phyloP scores from a whole-genome alignment of 2,888 invertebrate species.

The Diloba caeruleocephala region DNA sequence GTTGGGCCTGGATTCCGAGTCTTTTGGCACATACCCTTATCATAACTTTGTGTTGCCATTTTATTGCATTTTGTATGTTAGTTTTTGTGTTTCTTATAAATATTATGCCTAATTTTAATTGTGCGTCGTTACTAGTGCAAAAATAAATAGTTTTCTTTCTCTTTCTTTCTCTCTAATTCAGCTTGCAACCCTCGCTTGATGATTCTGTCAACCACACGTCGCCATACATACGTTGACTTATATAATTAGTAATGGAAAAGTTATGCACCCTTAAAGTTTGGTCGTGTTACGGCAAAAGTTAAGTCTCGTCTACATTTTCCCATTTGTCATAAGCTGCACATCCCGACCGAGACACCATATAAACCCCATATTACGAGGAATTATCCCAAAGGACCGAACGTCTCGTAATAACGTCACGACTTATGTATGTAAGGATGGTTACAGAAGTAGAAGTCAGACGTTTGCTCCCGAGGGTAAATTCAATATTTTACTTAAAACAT shows the following conservation, averaged over 20 bases:
- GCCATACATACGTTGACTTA: conserved; percentile 16
- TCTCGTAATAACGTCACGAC: conserved; percentile 62
- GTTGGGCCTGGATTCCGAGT: no score
- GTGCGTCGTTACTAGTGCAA: no score
- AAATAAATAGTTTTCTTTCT: no score
- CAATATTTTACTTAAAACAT: conserved; percentile 57
- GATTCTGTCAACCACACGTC: neutral
- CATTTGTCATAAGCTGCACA: conserved; percentile 73
- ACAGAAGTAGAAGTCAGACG: conserved; percentile 47
- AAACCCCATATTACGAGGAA: conserved; percentile 77
- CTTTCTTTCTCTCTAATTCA: no score
- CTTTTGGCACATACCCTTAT: no score
- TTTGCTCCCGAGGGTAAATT: conserved; percentile 57
- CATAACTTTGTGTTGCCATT: no score
- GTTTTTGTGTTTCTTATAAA: no score
- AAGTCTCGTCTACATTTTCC: conserved; percentile 61
- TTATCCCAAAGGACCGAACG: conserved; percentile 68
- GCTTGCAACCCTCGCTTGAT: no score
- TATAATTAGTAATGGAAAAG: conserved; percentile 43
- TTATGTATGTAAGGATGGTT: conserved; percentile 55
- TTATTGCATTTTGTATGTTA: no score
- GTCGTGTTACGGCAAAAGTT: conserved; percentile 62
- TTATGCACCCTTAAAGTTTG: conserved; percentile 61
- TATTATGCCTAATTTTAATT: no score
- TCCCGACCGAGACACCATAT: conserved; percentile 62